phyloP scores from a whole-genome alignment of 2,797 vertebrate genomes.

The Helicolenus hilgendorfi region DNA sequence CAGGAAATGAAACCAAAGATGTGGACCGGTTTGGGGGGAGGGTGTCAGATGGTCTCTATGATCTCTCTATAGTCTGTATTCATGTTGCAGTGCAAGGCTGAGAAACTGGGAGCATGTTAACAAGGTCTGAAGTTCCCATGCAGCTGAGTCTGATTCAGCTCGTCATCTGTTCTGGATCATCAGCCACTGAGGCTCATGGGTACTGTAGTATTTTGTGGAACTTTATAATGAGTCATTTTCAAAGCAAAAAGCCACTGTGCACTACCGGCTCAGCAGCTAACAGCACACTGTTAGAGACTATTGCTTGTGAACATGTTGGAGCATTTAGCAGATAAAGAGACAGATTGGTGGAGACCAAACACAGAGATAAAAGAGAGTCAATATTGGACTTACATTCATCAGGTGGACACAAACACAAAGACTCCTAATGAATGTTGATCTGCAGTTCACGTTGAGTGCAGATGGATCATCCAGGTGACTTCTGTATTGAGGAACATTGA shows the following conservation, averaged over 20 bases:
- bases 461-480: neutral
- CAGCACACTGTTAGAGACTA: neutral
- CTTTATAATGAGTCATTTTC: neutral
- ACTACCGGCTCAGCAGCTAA: neutral
- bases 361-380: neutral
- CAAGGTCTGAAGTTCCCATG: neutral
- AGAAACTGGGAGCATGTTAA: neutral
- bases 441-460: neutral
- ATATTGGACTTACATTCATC: neutral
- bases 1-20: conserved; percentile 6
- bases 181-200: neutral
- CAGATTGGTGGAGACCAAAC: neutral
- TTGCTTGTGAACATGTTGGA: neutral
- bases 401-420: neutral
- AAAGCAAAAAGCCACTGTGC: neutral
- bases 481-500: neutral
- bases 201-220: neutral
- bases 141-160: neutral
- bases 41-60: neutral
- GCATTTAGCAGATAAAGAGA: neutral
- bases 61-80: neutral
- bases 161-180: neutral
- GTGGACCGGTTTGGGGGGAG: neutral
- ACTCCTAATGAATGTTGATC: neutral
- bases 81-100: neutral